These are phyloP conservation scores for Gonatopus flavifemur DNA, from an alignment of 1,140 invertebrate species.

Conservation along the genomic window DNA sequence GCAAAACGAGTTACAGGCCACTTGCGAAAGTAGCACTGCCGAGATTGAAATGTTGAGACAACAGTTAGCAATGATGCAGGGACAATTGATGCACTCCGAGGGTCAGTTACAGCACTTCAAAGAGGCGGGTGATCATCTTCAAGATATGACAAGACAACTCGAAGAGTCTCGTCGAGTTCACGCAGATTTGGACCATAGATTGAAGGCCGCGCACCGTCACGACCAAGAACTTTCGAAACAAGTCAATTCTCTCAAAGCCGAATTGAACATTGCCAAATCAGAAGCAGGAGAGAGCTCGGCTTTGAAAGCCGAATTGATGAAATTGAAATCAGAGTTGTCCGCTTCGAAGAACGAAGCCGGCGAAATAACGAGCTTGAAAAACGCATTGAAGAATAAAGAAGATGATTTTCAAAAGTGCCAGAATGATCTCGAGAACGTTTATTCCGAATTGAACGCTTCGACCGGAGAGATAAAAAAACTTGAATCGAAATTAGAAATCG, in stretches of 20 bases:
- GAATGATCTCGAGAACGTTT: conserved; percentile 29
- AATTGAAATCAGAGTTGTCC: conserved; percentile 37
- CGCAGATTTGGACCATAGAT: conserved; percentile 60
- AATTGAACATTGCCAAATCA: conserved; percentile 40
- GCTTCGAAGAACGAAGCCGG: conserved; percentile 33
- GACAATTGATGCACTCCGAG: conserved; percentile 48
- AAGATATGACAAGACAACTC: conserved; percentile 62
- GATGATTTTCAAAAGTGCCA: conserved; percentile 34
- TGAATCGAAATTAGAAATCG: conserved; percentile 23
- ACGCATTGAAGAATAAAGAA: conserved; percentile 30
- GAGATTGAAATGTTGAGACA: conserved; percentile 54
- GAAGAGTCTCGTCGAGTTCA: conserved; percentile 61
- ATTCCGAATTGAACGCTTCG: conserved; percentile 36
- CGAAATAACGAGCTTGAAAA: conserved; percentile 33
- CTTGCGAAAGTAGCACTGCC: conserved; percentile 50
- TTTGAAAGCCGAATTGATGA: conserved; percentile 38
- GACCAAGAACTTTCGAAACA: conserved; percentile 53
- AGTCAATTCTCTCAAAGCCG: conserved; percentile 42
- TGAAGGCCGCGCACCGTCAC: conserved; percentile 51
- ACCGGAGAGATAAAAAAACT: conserved; percentile 25
- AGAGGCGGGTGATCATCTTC: conserved; percentile 43
- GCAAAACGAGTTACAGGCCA: conserved; percentile 58
- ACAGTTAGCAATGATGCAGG: conserved; percentile 56
- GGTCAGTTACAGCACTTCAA: conserved; percentile 47
- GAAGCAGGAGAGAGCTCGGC: conserved; percentile 36